Percentiles rank a stretch among this genome's conserved stretches.
These are phyloP conservation scores for Hemiscyllium ocellatum DNA, from an alignment of 2,113 vertebrate genomes.

Conservation along the genomic window DNA sequence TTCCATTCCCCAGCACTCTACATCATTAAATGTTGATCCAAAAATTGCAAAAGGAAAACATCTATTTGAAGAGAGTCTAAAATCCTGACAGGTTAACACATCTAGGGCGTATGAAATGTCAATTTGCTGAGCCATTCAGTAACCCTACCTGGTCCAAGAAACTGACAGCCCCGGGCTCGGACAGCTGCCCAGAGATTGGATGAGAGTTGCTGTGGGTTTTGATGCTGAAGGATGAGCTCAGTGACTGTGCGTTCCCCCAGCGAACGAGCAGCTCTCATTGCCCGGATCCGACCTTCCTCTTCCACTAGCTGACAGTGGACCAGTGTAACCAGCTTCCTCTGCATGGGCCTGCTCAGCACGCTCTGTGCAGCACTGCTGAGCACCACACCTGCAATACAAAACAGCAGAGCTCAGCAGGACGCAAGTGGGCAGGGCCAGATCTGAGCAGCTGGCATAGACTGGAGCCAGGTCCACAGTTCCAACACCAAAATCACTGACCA, in stretches of 20 bases:
- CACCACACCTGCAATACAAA: constrained; percentile 72
- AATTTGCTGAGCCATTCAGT: not conserved
- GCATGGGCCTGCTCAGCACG: constrained; percentile 93
- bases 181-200: constrained; percentile 97
- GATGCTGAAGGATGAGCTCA: constrained; percentile 95
- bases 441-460: not conserved
- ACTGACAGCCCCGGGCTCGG: constrained; percentile 91
- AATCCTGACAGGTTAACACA: not conserved
- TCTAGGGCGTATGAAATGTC: no score
- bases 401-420: not conserved
- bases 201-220: constrained; percentile 96
- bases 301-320: constrained; percentile 97
- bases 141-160: constrained; percentile 86
- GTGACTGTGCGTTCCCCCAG: constrained; percentile 93
- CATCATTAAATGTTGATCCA: not conserved
- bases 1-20: no score
- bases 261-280: constrained; percentile 91
- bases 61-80: not conserved
- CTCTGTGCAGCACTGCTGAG: constrained; percentile 90
- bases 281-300: constrained; percentile 88
- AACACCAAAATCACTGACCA: not conserved
- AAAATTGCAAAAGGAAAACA: no score
- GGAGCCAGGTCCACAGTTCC: not conserved
- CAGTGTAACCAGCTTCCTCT: constrained; percentile 92
- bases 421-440: not conserved